Evolutionary conservation across 2,797 vertebrate species (phyloP), one percentile per base, ranked within the genome.

Genomic region (Myotis findleyi): DNA sequence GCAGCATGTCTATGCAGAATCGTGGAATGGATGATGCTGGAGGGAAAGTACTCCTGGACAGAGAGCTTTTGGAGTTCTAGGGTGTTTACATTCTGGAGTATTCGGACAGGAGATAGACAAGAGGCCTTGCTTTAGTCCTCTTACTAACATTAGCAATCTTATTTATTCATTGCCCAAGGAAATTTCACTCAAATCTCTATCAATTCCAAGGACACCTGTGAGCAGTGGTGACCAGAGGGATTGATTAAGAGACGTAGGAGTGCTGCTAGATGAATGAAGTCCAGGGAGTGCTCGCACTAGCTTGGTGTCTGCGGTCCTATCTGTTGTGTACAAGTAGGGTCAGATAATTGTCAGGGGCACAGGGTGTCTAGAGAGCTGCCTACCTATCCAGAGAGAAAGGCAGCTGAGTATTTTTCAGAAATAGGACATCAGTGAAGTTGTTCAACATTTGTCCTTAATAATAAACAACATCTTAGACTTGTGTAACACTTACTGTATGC

Each of bases 381-480:
- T 49, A 1, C n/a, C 38, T 79, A 38, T 77, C 55, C 62, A 91
- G 49, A 93, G 44, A 81, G 12, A 57, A 25, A 77, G 21, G 47
- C n/a, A 57, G 2, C 27, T 0, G 53, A 51, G 23, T 59, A 72
- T n/a, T 91, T 87, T 76, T 53, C 51, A 77, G 33, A 86, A 64
- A 30, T 33, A 71, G 25, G n/a, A 25, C 33, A 21, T 88, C 27
- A 76, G 6, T 13, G n/a, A 79, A 13, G 3, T 87, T 83, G 21
- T 88, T 83, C 53, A 91, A 75, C 25, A 73, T 59, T 89, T 93
- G 38, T 30, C 69, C 51, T 90, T 87, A 91, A 62, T 20, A 33
- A 59, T 75, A 47, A 87, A 90, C 59, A 49, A 21, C 64, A 81
- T 16, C 44, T 79, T 73, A 55, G 36, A 84, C 47, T 75, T 76